Base-by-base conservation (phyloP, 1,140 invertebrate species). In the Riptortus pedestris region DNA sequence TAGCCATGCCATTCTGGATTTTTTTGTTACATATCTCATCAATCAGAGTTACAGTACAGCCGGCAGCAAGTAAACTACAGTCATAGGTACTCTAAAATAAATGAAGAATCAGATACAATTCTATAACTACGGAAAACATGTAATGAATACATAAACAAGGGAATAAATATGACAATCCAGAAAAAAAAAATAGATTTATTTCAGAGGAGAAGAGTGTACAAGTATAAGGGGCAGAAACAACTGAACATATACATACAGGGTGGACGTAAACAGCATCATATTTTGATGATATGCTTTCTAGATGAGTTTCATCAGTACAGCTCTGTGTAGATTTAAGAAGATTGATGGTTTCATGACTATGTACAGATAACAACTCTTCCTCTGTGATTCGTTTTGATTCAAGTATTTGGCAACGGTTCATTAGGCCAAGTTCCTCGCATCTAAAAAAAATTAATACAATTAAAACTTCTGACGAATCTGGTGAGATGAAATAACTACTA, bases 221-320 rank as follows among this genome's bases (percentile, higher is more conserved):
- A n/a, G n/a, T n/a, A n/a, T n/a, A n/a, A n/a, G n/a, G n/a, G n/a
- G n/a, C n/a, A n/a, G n/a, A n/a, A n/a, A n/a, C n/a, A n/a, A n/a
- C n/a, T n/a, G n/a, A n/a, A n/a, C n/a, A n/a, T n/a, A 55, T 11
- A 71, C 80, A 77, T 78, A 92, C 89, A 65, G 88, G 83, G 79
- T 94, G 87, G 74, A 94, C 81, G 74, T 88, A 96, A 70, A 96
- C 75, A 14, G 87, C 82, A 73, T 96, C 92, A 74, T 86, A 96
- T 71, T 83, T 82, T 0, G 87, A 83, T 4, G 89, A 84, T 0
- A 88, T 61, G 47, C 81, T 76, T 75, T 91, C 89, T 65, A 91
- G 75, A 66, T 81, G 77, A 14, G 79, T 77, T 28, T 74, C 58
- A 71, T 87, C 77, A 16, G 74, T 73, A 64, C 77, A 78, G 26